A percentile compares a stretch with the other conserved stretches of the same genome.
Conservation (phyloP, 2,888 invertebrate genomes). For the Diarsia rubi region DNA sequence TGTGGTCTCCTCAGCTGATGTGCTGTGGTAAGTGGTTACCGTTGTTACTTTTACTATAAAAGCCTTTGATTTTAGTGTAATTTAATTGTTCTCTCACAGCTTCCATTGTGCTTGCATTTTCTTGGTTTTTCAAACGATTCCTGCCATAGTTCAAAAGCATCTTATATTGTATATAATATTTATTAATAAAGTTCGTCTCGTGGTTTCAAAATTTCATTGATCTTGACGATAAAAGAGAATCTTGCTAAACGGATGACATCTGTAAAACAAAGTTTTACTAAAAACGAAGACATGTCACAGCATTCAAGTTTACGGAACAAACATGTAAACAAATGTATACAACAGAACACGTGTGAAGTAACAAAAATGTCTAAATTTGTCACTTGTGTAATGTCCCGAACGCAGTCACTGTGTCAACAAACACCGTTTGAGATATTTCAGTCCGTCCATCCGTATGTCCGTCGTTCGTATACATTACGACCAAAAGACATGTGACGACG, state of each 20-base stretch:
- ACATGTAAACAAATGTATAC: constrained; percentile 65
- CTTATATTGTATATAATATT: background rate
- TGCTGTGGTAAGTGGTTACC: constrained; percentile 35
- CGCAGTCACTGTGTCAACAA: constrained; percentile 82
- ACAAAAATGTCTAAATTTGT: constrained; percentile 74
- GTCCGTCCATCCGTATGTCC: constrained; percentile 75
- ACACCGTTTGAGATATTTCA: constrained; percentile 85
- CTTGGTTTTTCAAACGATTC: background rate
- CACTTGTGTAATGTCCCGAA: constrained; percentile 81
- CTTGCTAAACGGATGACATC: constrained; percentile 18
- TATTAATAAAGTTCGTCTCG: background rate
- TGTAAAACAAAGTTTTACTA: constrained; percentile 28
- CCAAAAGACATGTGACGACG: constrained; percentile 88
- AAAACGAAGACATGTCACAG: constrained; percentile 52
- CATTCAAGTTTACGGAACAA: constrained; percentile 57
- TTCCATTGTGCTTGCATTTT: background rate
- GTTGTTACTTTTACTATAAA: constrained; percentile 3
- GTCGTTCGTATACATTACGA: constrained; percentile 77
- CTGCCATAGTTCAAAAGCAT: background rate
- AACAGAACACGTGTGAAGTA: constrained; percentile 72
- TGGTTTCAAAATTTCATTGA: constrained; percentile 5
- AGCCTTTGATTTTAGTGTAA: constrained; percentile 15
- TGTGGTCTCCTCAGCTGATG: constrained; percentile 34
- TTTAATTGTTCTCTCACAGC: background rate
- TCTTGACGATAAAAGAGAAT: constrained; percentile 27